These are phyloP conservation scores for Chrysina gloriosa DNA, from an alignment of 2,888 invertebrate species.

Conservation along the genomic window DNA sequence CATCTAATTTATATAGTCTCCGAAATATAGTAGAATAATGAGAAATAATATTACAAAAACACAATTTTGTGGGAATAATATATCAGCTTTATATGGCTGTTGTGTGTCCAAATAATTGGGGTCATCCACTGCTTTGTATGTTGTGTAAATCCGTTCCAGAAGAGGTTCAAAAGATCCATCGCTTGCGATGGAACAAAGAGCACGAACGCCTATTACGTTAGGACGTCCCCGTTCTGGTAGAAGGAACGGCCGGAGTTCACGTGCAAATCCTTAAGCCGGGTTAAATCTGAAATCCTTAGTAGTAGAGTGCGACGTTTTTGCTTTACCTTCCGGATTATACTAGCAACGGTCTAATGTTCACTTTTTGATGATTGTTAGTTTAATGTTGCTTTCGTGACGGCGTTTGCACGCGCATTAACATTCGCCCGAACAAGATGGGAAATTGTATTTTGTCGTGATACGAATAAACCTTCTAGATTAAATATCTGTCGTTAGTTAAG, in stretches of 20 bases:
- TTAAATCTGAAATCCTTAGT: conserved; percentile 13
- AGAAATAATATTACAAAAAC: no score
- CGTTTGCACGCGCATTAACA: not conserved
- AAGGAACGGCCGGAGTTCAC: not conserved
- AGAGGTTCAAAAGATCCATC: not conserved
- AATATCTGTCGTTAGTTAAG: conserved; percentile 3
- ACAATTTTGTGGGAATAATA: no score
- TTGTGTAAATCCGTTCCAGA: conserved; percentile 22
- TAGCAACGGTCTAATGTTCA: conserved; percentile 13
- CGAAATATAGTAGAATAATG: no score
- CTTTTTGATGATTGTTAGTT: conserved; percentile 35
- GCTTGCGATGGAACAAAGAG: conserved; percentile 9
- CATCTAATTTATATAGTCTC: no score
- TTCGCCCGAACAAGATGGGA: not conserved
- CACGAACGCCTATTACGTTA: conserved; percentile 18
- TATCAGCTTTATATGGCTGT: no score
- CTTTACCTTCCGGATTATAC: conserved; percentile 12
- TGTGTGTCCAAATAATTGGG: conserved; percentile 4
- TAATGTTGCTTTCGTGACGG: conserved; percentile 5
- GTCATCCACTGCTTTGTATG: not conserved
- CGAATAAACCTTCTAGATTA: conserved; percentile 16
- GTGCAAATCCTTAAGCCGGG: conserved; percentile 25
- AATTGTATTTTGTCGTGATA: conserved; percentile 19
- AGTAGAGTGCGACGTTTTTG: conserved; percentile 22
- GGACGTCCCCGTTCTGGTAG: not conserved